Evolutionary conservation across 2,888 invertebrate species (phyloP), one percentile per base, ranked within the genome.

Genomic region (Nemotelus pantherinus): DNA sequence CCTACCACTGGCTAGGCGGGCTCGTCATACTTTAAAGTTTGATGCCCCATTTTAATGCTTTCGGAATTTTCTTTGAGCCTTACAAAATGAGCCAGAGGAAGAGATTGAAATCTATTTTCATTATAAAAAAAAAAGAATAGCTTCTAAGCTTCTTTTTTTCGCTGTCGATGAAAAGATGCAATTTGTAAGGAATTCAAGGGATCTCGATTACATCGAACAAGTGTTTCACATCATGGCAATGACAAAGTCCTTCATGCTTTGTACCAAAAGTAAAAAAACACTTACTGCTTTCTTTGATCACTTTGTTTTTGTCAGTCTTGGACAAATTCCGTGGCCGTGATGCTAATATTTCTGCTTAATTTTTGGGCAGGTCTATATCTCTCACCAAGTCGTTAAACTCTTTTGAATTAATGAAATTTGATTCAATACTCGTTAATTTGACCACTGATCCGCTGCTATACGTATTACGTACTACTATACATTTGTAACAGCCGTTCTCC

Each of bases 21-120:
- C 75, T 85, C 80, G n/a, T 63, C 60, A 82, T 83, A 83, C 67
- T 83, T 82, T 72, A 47, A 9, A 64, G 3, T 45, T 47, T 67
- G 67, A 45, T 45, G 67, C 67, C 44, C 25, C n/a, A 82, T 80
- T 80, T 82, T 82, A 48, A 84, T 80, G 77, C 80, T 84, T 25
- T 83, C 79, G 76, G 84, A 84, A 78, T 79, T 81, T 81, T 84
- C 83, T 80, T 83, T 82, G 4, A 83, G 79, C 41, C 80, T 77
- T 80, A 82, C 82, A 48, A 82, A 83, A 79, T 84, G 82, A 41
- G 81, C 83, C 9, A 85, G 60, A 10, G 84, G 82, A 80, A 83
- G 77, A 77, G 82, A 81, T 67, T 83, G 81, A 71, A 81, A 82
- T 79, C 79, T 72, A 79, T 83, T 84, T 53, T 82, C 82, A 75